Conservation (phyloP, 2,113 vertebrate species). For the Menidia beryllina region DNA sequence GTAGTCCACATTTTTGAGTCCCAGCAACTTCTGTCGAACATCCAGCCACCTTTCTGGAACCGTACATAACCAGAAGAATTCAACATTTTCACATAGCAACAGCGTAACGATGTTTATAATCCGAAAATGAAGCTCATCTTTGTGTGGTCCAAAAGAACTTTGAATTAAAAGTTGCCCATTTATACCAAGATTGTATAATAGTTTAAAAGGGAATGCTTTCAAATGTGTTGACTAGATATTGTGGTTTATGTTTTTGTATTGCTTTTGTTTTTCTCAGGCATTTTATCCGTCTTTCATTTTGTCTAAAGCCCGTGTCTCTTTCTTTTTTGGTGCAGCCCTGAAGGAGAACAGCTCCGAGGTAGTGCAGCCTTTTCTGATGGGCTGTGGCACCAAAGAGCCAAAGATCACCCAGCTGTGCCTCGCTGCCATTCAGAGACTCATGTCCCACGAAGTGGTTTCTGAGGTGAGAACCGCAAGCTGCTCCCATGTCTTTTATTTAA, state of each 20-base stretch:
- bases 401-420: conserved; percentile 98
- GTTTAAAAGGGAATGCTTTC: too few species aligned
- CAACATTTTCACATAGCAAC: too few species aligned
- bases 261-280: not conserved
- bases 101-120: too few species aligned
- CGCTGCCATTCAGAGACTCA: conserved; percentile 97
- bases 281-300: not conserved
- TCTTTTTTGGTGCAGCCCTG: conserved; percentile 81
- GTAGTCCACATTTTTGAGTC: conserved; percentile 43
- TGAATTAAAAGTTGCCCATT: too few species aligned
- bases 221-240: too few species aligned
- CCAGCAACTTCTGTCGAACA: conserved; percentile 6
- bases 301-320: conserved; percentile 1
- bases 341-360: conserved; percentile 99
- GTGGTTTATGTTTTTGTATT: too few species aligned
- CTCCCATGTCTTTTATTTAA: too few species aligned
- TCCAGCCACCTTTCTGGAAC: conserved; percentile 14
- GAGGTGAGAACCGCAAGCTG: conserved; percentile 85
- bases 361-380: conserved; percentile 98
- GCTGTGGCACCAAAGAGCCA: conserved; percentile 98
- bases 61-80: too few species aligned
- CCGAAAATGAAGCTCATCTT: too few species aligned
- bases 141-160: too few species aligned
- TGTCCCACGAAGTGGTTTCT: conserved; percentile 98
- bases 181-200: too few species aligned